Conservation (phyloP, 2,888 invertebrate genomes). For the Anorthoa munda region DNA sequence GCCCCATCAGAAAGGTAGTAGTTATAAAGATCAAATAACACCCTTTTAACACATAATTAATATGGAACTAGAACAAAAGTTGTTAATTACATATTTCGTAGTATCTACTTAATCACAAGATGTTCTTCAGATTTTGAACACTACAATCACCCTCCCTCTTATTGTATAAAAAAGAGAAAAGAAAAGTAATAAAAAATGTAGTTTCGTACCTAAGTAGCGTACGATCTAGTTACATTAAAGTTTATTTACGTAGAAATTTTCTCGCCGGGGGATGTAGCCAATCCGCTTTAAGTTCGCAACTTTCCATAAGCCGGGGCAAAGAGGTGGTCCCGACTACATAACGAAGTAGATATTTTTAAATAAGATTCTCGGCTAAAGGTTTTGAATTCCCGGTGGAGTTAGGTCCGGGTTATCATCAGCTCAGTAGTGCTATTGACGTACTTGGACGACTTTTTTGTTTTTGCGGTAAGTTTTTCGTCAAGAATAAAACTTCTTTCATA, state of each 20-base stretch:
- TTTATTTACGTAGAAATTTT: slow-evolving; percentile 53
- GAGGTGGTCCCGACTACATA: slow-evolving; percentile 31
- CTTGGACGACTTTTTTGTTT: slow-evolving; percentile 14
- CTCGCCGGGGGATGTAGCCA: slow-evolving; percentile 44
- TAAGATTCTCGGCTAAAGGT: slow-evolving; percentile 49
- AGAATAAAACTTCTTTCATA: slow-evolving; percentile 16
- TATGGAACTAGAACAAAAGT: not conserved
- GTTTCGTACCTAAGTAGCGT: slow-evolving; percentile 35
- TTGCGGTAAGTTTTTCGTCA: not conserved
- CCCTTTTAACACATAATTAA: not conserved
- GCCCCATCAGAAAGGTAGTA: not conserved
- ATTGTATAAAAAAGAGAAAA: not conserved
- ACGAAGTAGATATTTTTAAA: slow-evolving; percentile 55
- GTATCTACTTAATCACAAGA: not conserved
- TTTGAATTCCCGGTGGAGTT: slow-evolving; percentile 30
- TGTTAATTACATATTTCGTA: not conserved
- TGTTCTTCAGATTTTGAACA: not conserved
- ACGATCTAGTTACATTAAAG: slow-evolving; percentile 44
- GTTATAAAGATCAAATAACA: not conserved
- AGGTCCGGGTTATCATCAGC: slow-evolving; percentile 32
- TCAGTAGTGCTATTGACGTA: slow-evolving; percentile 8
- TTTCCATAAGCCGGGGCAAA: slow-evolving; percentile 47
- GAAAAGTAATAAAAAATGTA: slow-evolving; percentile 25
- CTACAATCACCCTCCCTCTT: not conserved
- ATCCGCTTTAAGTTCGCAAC: slow-evolving; percentile 60